A percentile compares a stretch with the other conserved stretches of the same genome.
Conservation (phyloP, 1,140 invertebrate genomes). For the Antheraea pernyi region DNA sequence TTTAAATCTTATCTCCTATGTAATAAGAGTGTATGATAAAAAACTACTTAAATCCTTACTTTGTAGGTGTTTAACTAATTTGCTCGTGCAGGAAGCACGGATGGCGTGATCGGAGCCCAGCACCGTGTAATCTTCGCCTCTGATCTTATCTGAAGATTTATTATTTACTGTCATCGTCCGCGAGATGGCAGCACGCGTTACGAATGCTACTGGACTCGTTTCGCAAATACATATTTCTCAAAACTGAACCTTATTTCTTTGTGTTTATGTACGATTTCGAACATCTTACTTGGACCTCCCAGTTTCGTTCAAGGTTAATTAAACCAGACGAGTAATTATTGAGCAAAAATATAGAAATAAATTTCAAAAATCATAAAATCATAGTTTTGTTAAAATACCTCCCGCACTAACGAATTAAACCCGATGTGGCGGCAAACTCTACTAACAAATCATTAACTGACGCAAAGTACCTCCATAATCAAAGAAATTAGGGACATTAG, state of each 20-base stretch:
- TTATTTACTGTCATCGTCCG: slow-evolving; percentile 70
- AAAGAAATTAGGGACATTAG: too few relatives aligned
- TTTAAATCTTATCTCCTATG: slow-evolving; percentile 37
- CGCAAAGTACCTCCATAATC: too few relatives aligned
- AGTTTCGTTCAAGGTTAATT: slow-evolving; percentile 22
- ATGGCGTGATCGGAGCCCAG: slow-evolving; percentile 68
- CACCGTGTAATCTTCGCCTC: slow-evolving; percentile 74
- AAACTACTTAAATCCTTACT: slow-evolving; percentile 49
- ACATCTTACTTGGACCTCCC: slow-evolving; percentile 44
- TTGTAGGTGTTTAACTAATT: slow-evolving; percentile 67
- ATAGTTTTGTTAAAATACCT: too few relatives aligned
- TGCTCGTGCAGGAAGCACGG: slow-evolving; percentile 72
- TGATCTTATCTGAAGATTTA: slow-evolving; percentile 78
- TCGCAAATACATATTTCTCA: slow-evolving; percentile 24
- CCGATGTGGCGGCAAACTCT: too few relatives aligned
- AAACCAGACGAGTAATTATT: neutral
- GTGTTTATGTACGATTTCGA: neutral
- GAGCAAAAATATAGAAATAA: neutral
- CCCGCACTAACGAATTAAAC: too few relatives aligned
- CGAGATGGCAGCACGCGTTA: slow-evolving; percentile 75
- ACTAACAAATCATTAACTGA: too few relatives aligned
- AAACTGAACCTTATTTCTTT: slow-evolving; percentile 31
- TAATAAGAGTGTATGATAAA: slow-evolving; percentile 28
- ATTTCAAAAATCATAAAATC: too few relatives aligned
- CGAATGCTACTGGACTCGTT: slow-evolving; percentile 59